These are phyloP conservation scores for Catocala fraxini DNA, from an alignment of 2,888 invertebrate genomes.

Conservation along the genomic window DNA sequence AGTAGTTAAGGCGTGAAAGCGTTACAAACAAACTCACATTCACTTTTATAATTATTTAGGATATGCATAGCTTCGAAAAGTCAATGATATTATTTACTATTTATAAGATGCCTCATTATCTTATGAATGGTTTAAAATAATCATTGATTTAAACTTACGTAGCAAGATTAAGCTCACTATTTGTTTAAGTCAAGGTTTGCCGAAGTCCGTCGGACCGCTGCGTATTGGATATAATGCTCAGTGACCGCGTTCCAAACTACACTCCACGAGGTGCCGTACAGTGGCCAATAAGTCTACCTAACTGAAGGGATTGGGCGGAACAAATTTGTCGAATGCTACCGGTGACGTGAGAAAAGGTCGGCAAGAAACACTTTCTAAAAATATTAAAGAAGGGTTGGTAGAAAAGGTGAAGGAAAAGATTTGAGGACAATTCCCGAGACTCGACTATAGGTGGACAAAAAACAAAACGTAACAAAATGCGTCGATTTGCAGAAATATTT, in stretches of 20 bases:
- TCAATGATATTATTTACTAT: too few relatives aligned
- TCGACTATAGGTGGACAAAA: background rate
- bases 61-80: too few relatives aligned
- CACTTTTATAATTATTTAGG: too few relatives aligned
- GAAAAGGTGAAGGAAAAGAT: constrained; percentile 3
- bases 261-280: constrained; percentile 1
- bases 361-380: constrained; percentile 9
- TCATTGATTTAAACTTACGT: too few relatives aligned
- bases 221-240: constrained; percentile 8
- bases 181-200: background rate
- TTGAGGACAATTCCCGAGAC: constrained; percentile 1
- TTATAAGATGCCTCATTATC: too few relatives aligned
- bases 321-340: constrained; percentile 15
- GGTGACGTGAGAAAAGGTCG: constrained; percentile 15
- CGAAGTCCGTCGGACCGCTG: background rate
- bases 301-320: constrained; percentile 6
- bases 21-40: too few relatives aligned
- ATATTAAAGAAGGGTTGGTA: constrained; percentile 9
- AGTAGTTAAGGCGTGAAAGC: too few relatives aligned
- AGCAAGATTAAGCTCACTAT: background rate
- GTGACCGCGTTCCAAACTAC: constrained; percentile 9
- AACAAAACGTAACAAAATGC: background rate
- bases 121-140: too few relatives aligned
- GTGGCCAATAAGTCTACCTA: constrained; percentile 11
- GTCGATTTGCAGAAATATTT: too few relatives aligned